A percentile compares a stretch with the other conserved stretches of the same genome.
Conservation (phyloP, 1,140 invertebrate genomes). For the Hylaeus anthracinus region DNA sequence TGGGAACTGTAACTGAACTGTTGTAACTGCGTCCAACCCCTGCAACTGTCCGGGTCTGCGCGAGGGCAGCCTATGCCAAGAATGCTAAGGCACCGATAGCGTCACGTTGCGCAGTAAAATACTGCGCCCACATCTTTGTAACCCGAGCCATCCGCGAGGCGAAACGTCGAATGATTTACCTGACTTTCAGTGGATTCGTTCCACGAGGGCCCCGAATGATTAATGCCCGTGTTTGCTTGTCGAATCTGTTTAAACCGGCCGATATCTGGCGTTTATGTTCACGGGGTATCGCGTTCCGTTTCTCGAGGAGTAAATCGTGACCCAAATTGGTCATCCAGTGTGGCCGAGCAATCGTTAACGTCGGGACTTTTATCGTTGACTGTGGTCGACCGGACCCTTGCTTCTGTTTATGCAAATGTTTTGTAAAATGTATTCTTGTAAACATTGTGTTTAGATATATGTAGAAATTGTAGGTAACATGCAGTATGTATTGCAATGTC, state of each 20-base stretch:
- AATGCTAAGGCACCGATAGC: neutral
- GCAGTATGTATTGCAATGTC: too few relatives aligned
- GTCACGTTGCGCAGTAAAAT: slow-evolving; percentile 16
- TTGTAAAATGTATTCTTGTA: too few relatives aligned
- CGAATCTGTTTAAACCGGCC: slow-evolving; percentile 42
- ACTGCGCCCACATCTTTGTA: slow-evolving; percentile 29
- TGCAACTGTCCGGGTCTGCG: too few relatives aligned
- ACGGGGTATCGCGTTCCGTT: slow-evolving; percentile 24
- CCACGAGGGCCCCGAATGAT: slow-evolving; percentile 27
- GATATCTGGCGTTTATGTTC: slow-evolving; percentile 49
- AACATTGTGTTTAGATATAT: too few relatives aligned
- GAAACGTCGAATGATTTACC: slow-evolving; percentile 41
- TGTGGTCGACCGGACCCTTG: too few relatives aligned
- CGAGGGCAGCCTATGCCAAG: neutral
- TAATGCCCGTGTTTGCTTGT: slow-evolving; percentile 44
- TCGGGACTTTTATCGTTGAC: too few relatives aligned
- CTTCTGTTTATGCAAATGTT: too few relatives aligned
- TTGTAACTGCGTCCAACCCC: too few relatives aligned
- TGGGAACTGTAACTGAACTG: too few relatives aligned
- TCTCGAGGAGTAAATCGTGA: neutral
- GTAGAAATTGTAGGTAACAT: too few relatives aligned
- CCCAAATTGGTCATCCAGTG: too few relatives aligned
- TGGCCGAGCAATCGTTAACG: too few relatives aligned
- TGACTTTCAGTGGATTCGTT: slow-evolving; percentile 34
- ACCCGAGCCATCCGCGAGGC: slow-evolving; percentile 1